A percentile compares a stretch with the other conserved stretches of the same genome.
Conservation (phyloP, 2,888 invertebrate species). For the Ectemnius lituratus region DNA sequence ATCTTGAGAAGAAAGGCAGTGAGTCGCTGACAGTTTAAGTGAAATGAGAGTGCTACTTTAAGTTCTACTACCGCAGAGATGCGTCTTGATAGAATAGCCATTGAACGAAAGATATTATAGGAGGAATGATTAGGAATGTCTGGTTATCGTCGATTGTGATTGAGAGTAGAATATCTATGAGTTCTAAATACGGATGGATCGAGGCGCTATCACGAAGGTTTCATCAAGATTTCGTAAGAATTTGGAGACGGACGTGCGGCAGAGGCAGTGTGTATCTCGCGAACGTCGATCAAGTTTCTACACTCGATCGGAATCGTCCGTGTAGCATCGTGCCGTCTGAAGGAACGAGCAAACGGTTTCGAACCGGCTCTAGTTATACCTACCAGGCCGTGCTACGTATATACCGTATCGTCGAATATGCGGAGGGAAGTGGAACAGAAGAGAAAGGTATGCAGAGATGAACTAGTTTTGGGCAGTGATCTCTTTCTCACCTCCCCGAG, state of each 20-base stretch:
- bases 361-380: constrained; percentile 74
- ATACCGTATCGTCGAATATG: constrained; percentile 60
- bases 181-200: too few species aligned
- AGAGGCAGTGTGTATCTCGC: neutral
- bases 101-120: too few species aligned
- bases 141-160: too few species aligned
- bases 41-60: too few species aligned
- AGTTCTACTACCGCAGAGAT: too few species aligned
- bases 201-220: too few species aligned
- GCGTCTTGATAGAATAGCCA: too few species aligned
- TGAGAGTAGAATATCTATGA: too few species aligned
- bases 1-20: constrained; percentile 1
- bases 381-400: constrained; percentile 60
- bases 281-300: constrained; percentile 34
- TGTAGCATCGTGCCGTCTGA: constrained; percentile 61
- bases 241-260: neutral
- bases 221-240: too few species aligned
- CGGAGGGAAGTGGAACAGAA: constrained; percentile 76
- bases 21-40: constrained; percentile 6
- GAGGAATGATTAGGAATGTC: too few species aligned
- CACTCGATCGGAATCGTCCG: constrained; percentile 57
- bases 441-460: constrained; percentile 77
- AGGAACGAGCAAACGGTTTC: constrained; percentile 69
- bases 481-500: constrained; percentile 37
- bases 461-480: constrained; percentile 74